Evolutionary conservation across 2,797 vertebrate genomes (phyloP).

Genomic region (Danio kyathit): DNA sequence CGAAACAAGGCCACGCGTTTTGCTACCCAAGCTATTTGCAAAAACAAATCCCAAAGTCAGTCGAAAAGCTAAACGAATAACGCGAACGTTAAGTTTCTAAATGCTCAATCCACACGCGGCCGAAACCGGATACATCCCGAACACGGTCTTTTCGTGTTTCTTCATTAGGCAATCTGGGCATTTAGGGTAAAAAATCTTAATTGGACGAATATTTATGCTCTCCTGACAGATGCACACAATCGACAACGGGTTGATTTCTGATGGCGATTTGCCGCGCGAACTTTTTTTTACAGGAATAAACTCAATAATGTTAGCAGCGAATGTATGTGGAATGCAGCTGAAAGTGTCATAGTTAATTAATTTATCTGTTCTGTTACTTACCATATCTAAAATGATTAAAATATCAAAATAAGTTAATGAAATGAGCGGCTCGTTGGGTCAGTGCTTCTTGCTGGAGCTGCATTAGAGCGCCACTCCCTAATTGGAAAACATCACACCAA

Average conservation of each 20-base stretch:
- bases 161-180: conserved; percentile 15
- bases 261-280: conserved; percentile 24
- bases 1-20: background rate
- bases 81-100: background rate
- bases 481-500: conserved; percentile 32
- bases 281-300: no score
- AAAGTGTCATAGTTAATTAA: background rate
- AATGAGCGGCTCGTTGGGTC: background rate
- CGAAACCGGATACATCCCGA: background rate
- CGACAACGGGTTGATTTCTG: conserved; percentile 1
- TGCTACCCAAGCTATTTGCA: background rate
- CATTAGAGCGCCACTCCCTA: conserved; percentile 48
- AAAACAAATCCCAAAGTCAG: background rate
- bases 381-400: conserved; percentile 65
- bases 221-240: conserved; percentile 16
- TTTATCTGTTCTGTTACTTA: conserved; percentile 27
- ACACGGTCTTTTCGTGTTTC: conserved; percentile 15
- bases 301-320: background rate
- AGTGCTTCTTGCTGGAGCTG: background rate
- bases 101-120: background rate
- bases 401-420: conserved; percentile 55
- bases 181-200: conserved; percentile 12
- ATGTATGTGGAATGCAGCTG: background rate
- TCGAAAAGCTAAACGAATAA: background rate
- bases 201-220: conserved; percentile 19